Percentiles rank a stretch among this genome's conserved stretches.
Conservation (phyloP, 37 sponge, comb jelly and placozoan genomes). For the Bolinopsis microptera region DNA sequence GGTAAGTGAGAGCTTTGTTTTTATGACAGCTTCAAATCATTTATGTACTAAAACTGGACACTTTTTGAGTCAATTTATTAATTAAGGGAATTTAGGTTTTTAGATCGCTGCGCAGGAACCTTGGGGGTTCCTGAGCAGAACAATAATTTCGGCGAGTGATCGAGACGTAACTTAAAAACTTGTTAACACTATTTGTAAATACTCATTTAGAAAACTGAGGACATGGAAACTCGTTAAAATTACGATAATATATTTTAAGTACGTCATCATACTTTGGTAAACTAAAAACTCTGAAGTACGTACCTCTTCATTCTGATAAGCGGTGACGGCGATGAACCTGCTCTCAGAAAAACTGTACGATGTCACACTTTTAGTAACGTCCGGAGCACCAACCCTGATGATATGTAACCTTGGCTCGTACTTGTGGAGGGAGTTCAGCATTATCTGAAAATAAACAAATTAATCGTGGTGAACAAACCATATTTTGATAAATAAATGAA, state of each 20-base stretch:
- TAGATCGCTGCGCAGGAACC: neutral
- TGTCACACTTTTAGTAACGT: neutral
- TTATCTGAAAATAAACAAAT: constrained; percentile 68
- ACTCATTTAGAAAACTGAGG: neutral
- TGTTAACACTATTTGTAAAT: neutral
- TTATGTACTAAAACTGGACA: neutral
- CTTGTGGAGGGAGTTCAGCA: constrained; percentile 79
- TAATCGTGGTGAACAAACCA: neutral
- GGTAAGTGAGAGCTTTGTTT: neutral
- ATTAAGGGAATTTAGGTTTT: neutral
- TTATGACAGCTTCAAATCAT: neutral
- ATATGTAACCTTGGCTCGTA: constrained; percentile 75
- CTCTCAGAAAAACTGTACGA: constrained; percentile 69
- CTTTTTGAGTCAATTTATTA: neutral
- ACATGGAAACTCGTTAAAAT: neutral
- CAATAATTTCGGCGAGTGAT: neutral
- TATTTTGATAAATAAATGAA: neutral
- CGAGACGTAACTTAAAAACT: neutral
- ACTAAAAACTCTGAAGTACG: neutral
- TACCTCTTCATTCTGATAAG: constrained; percentile 85
- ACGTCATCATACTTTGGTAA: neutral
- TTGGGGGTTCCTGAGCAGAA: neutral
- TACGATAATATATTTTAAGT: neutral
- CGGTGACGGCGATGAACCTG: constrained; percentile 82
- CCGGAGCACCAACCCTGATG: constrained; percentile 63